Conservation (phyloP, 2,888 invertebrate species). For the Deilephila porcellus region DNA sequence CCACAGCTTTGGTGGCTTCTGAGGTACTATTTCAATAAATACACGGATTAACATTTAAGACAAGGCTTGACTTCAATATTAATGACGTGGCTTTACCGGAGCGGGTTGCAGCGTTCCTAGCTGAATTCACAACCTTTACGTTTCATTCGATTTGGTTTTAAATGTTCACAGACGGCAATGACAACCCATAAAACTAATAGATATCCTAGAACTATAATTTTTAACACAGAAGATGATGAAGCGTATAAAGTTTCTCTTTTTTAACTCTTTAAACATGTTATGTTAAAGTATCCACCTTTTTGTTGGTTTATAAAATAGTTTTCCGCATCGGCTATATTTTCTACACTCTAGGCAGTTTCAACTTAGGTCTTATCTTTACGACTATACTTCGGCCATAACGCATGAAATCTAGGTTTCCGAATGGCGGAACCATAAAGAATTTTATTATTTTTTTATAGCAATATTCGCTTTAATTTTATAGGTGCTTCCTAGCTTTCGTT, state of each 20-base stretch:
- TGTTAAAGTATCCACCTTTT: background rate
- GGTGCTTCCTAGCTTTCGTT: background rate
- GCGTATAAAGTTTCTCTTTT: too few relatives aligned
- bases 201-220: too few relatives aligned
- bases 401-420: conserved; percentile 22
- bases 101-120: too few relatives aligned
- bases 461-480: conserved; percentile 21
- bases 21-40: background rate
- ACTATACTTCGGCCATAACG: conserved; percentile 17
- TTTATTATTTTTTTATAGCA: conserved; percentile 16
- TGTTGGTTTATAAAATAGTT: background rate
- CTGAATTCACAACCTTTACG: too few relatives aligned
- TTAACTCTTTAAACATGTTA: too few relatives aligned
- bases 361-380: conserved; percentile 25
- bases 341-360: background rate
- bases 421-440: conserved; percentile 16
- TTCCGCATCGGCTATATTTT: background rate
- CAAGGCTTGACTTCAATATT: too few relatives aligned
- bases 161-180: too few relatives aligned
- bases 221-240: too few relatives aligned
- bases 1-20: background rate
- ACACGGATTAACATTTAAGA: background rate
- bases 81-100: too few relatives aligned
- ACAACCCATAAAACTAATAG: too few relatives aligned
- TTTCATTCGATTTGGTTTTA: too few relatives aligned